phyloP scores from a whole-genome alignment of 1,140 invertebrate species.

The Drosophila trapezifrons region DNA sequence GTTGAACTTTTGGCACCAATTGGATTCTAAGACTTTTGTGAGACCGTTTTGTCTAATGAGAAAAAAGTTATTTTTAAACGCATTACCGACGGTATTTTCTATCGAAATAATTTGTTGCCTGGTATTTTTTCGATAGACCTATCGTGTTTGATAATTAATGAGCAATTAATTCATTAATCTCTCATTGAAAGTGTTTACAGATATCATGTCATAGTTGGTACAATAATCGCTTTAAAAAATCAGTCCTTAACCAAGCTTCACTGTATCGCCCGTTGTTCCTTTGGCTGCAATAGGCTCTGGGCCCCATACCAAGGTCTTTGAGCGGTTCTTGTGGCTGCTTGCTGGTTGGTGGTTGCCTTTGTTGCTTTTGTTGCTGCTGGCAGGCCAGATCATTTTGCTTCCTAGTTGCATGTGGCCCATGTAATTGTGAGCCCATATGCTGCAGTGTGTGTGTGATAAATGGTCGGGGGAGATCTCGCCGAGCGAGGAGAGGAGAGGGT shows the following conservation, averaged over 20 bases:
- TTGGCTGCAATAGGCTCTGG: conserved; percentile 47
- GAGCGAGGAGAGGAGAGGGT: no score
- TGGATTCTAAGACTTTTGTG: no score
- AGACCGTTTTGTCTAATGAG: no score
- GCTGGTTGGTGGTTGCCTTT: conserved; percentile 40
- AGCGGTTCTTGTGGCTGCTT: conserved; percentile 44
- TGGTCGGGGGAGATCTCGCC: conserved; percentile 31
- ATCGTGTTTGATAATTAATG: no score
- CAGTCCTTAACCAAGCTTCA: not conserved
- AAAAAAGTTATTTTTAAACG: no score
- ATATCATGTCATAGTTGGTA: no score
- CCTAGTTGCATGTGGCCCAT: conserved; percentile 71
- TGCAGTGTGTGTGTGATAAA: conserved; percentile 42
- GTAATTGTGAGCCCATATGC: conserved; percentile 61
- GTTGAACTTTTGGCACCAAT: no score
- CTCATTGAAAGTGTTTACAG: no score
- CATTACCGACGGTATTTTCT: no score
- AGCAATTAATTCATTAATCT: no score
- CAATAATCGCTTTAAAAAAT: not conserved
- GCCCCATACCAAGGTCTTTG: conserved; percentile 76
- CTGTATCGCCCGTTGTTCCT: conserved; percentile 38
- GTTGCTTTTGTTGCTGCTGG: conserved; percentile 63
- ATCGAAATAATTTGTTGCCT: no score
- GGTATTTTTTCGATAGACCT: no score
- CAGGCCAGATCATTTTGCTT: conserved; percentile 80